A percentile compares a stretch with the other conserved stretches of the same genome.
phyloP scores from a whole-genome alignment of 2,797 vertebrate species.

The Naso thynnoides region DNA sequence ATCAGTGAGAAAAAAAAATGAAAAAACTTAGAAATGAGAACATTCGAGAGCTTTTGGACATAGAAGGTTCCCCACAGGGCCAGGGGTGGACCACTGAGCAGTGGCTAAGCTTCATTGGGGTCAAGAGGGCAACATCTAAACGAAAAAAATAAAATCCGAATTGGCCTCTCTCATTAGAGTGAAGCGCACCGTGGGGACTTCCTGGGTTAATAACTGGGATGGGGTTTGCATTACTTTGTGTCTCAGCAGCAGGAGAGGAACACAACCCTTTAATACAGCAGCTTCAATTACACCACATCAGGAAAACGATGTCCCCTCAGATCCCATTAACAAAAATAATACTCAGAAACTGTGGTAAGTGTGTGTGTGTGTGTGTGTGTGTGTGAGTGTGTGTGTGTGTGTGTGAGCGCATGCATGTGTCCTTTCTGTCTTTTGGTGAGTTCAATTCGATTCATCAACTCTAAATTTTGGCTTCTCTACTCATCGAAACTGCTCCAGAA shows the following conservation, averaged over 20 bases:
- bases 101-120: conserved; percentile 54
- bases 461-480: conserved; percentile 8
- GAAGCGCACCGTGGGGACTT: conserved; percentile 79
- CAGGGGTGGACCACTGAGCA: conserved; percentile 41
- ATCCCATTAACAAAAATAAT: conserved; percentile 81
- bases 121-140: conserved; percentile 80
- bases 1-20: background rate
- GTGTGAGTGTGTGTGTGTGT: conserved; percentile 26
- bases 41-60: background rate
- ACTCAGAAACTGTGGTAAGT: conserved; percentile 44
- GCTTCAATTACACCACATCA: conserved; percentile 85
- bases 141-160: conserved; percentile 72
- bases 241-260: conserved; percentile 81
- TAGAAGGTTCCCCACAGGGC: conserved; percentile 16
- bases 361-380: conserved; percentile 30
- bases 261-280: conserved; percentile 85
- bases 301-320: conserved; percentile 79
- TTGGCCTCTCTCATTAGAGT: conserved; percentile 84
- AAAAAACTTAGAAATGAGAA: conserved; percentile 10
- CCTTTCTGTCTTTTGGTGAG: conserved; percentile 36
- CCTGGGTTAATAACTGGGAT: conserved; percentile 83
- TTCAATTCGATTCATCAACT: conserved; percentile 25
- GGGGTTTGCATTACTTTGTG: conserved; percentile 80
- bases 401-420: conserved; percentile 24
- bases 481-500: conserved; percentile 6